Evolutionary conservation across 2,797 vertebrate species (phyloP), one percentile per base, ranked within the genome.

Genomic region (Ispidina lecontei): DNA sequence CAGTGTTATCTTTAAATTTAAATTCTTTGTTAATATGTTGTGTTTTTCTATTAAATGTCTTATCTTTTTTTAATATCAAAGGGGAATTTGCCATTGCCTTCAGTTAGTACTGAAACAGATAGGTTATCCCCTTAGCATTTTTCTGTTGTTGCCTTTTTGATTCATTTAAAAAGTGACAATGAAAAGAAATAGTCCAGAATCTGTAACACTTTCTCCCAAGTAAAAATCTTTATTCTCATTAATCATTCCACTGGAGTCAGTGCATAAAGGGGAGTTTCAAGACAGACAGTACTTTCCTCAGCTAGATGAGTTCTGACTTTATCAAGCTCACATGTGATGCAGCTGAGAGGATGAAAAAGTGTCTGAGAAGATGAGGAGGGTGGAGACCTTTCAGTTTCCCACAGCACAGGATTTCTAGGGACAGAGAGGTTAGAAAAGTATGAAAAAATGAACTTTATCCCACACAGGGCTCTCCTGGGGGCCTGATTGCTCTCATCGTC

Each of bases 331-430:
- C 62, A 72, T 75, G 55, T 72, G 58, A 78, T 74, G 59, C 51
- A 83, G 51, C 55, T 1, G 4, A 88, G 44, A 52, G 0, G 1
- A 91, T 92, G 74, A 95, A 93, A 93, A 93, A 86, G 55, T 75
- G 67, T 6, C 79, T 83, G 83, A 81, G 88, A 86, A 86, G 85
- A 90, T 25, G 55, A 92, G 79, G 79, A 94, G 82, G 75, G 89
- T 93, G 82, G 75, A 87, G 69, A 87, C 41, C 60, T 93, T 89
- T 78, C 56, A 69, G 39, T 81, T 93, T 94, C 35, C 91, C 55
- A 81, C 29, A 78, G 52, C 22, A 79, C 15, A 68, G 51, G 41
- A 74, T 92, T 93, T 91, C 60, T 84, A 86, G 64, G 60, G 47
- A 35, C 39, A 73, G 49, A 86, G 26, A 73, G 18, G n/a, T 75